Evolutionary conservation across 2,888 invertebrate genomes (phyloP).

Genomic region (Alloscopus bannaensis): DNA sequence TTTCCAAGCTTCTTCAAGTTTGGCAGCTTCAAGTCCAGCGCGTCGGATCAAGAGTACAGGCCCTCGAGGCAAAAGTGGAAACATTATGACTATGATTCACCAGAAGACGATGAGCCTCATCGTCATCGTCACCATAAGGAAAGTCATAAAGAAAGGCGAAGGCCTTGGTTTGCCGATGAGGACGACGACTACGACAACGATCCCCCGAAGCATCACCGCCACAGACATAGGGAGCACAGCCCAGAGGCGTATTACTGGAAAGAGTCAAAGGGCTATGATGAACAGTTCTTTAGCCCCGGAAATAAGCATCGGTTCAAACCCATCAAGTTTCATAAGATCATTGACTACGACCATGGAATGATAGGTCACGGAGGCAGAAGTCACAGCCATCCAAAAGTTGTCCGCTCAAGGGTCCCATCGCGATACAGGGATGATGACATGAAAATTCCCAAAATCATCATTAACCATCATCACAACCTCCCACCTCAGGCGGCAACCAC

Average conservation of each 20-base stretch:
- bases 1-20: not conserved
- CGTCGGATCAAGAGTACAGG: not conserved
- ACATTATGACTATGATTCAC: conserved; percentile 7
- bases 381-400: not conserved
- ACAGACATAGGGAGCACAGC: conserved; percentile 20
- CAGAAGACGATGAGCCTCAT: conserved; percentile 11
- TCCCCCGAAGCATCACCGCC: conserved; percentile 5
- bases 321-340: conserved; percentile 39
- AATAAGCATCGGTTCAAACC: conserved; percentile 6
- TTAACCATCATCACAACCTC: conserved; percentile 54
- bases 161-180: conserved; percentile 1
- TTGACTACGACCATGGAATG: conserved; percentile 44
- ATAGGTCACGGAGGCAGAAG: not conserved
- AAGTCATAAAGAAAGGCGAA: not conserved
- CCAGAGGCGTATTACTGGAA: conserved; percentile 10
- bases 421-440: conserved; percentile 19
- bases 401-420: conserved; percentile 9
- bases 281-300: conserved; percentile 2
- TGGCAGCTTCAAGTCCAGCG: not conserved
- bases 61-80: conserved; percentile 2
- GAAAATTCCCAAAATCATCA: conserved; percentile 50
- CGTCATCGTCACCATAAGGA: not conserved
- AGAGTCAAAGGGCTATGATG: conserved; percentile 28
- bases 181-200: conserved; percentile 17
- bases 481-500: conserved; percentile 25